Evolutionary conservation across 2,888 invertebrate genomes (phyloP).

Genomic region (Deroplatys truncata): DNA sequence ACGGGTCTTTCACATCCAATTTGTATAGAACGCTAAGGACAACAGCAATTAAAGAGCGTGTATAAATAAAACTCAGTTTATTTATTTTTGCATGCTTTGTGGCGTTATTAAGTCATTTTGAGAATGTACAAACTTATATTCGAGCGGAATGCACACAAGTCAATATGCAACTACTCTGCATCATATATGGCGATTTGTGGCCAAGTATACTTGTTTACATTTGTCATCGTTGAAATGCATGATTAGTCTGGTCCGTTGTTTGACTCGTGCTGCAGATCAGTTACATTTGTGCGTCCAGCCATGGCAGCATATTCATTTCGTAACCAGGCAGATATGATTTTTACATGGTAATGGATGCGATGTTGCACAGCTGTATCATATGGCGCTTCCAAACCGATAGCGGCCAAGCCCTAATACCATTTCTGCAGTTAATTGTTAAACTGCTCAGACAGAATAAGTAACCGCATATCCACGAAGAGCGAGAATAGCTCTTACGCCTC

Average conservation of each 20-base stretch:
- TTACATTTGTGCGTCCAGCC: neutral
- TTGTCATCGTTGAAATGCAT: neutral
- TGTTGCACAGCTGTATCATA: neutral
- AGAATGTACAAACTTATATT: too few relatives aligned
- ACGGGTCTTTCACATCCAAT: too few relatives aligned
- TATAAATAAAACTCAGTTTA: too few relatives aligned
- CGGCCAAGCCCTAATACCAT: neutral
- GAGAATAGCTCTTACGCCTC: too few relatives aligned
- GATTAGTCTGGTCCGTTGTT: neutral
- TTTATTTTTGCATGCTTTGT: too few relatives aligned
- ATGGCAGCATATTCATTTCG: neutral
- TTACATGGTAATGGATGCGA: neutral
- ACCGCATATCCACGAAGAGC: too few relatives aligned
- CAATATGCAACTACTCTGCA: neutral
- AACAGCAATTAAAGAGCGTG: too few relatives aligned
- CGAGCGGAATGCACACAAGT: too few relatives aligned
- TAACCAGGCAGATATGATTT: neutral
- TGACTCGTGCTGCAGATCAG: neutral
- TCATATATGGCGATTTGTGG: neutral
- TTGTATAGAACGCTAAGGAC: too few relatives aligned
- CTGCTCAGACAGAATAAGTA: too few relatives aligned
- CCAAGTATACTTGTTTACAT: neutral
- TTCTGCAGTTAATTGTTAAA: neutral
- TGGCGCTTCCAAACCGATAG: neutral
- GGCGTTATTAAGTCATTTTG: too few relatives aligned